A percentile compares a stretch with the other conserved stretches of the same genome.
phyloP scores from a whole-genome alignment of 2,888 invertebrate genomes.

The Nomada ruficornis region DNA sequence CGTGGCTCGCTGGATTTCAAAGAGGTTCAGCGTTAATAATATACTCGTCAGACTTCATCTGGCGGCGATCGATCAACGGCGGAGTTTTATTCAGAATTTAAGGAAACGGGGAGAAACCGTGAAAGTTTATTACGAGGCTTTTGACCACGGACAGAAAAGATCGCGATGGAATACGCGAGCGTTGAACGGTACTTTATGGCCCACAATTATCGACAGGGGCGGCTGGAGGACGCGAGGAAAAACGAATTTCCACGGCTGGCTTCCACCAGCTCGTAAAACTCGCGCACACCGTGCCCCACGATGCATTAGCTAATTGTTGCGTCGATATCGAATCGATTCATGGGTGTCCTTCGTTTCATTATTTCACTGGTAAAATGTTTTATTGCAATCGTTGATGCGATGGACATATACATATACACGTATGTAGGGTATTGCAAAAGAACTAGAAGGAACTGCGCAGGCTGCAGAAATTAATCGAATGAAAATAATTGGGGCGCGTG shows the following conservation, averaged over 20 bases:
- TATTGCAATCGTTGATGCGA: background rate
- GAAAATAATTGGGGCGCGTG: background rate
- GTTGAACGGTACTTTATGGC: slow-evolving; percentile 72
- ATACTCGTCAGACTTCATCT: slow-evolving; percentile 34
- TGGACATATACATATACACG: background rate
- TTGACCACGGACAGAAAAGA: background rate
- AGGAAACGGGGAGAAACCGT: background rate
- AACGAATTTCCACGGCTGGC: slow-evolving; percentile 66
- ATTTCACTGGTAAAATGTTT: background rate
- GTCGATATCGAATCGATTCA: slow-evolving; percentile 66
- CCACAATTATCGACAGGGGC: slow-evolving; percentile 75
- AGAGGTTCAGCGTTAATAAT: slow-evolving; percentile 50
- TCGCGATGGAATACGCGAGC: slow-evolving; percentile 4
- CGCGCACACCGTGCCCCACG: slow-evolving; percentile 54
- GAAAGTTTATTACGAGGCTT: background rate
- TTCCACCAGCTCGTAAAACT: slow-evolving; percentile 70
- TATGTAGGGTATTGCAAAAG: too few species aligned
- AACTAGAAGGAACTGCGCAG: too few species aligned
- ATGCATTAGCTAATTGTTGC: slow-evolving; percentile 82
- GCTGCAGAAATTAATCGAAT: background rate
- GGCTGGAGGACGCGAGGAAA: slow-evolving; percentile 55
- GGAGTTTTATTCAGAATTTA: slow-evolving; percentile 47
- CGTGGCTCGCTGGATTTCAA: slow-evolving; percentile 42
- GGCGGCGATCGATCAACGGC: slow-evolving; percentile 45
- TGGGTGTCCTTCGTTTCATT: slow-evolving; percentile 67